phyloP scores from a whole-genome alignment of 64 coral and sea anemone genomes.

The Acropora yongei region DNA sequence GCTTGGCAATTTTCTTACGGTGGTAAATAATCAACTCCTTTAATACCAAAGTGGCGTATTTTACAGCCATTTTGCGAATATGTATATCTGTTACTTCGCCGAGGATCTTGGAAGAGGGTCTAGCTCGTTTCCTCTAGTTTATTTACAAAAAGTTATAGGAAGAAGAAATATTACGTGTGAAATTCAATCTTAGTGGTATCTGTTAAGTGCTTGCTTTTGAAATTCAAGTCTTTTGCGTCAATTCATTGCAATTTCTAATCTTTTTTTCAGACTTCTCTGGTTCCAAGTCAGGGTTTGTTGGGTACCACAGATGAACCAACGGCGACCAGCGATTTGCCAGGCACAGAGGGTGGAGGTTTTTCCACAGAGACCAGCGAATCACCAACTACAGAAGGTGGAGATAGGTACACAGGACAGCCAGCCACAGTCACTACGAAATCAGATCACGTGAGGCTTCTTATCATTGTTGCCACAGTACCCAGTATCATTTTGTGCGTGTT shows the following conservation, averaged over 20 bases:
- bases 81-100: too few species aligned
- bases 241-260: neutral
- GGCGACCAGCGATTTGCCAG: neutral
- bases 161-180: too few species aligned
- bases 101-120: too few species aligned
- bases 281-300: neutral
- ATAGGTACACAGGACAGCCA: neutral
- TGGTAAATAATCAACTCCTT: too few species aligned
- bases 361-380: neutral
- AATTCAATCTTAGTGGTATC: too few species aligned
- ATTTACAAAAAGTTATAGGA: too few species aligned
- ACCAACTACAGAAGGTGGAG: neutral
- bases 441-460: conserved; percentile 34
- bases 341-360: neutral
- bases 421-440: neutral
- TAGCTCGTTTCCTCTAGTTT: too few species aligned
- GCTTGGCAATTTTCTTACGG: too few species aligned
- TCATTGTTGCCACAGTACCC: conserved; percentile 52
- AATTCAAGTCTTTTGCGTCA: neutral
- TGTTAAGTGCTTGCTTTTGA: too few species aligned
- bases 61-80: too few species aligned
- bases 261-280: neutral
- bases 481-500: conserved; percentile 13
- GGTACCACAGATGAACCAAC: neutral
- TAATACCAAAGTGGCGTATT: too few species aligned